Evolutionary conservation across 2,797 vertebrate species (phyloP), one percentile per base, ranked within the genome.

Genomic region (Champsocephalus esox): DNA sequence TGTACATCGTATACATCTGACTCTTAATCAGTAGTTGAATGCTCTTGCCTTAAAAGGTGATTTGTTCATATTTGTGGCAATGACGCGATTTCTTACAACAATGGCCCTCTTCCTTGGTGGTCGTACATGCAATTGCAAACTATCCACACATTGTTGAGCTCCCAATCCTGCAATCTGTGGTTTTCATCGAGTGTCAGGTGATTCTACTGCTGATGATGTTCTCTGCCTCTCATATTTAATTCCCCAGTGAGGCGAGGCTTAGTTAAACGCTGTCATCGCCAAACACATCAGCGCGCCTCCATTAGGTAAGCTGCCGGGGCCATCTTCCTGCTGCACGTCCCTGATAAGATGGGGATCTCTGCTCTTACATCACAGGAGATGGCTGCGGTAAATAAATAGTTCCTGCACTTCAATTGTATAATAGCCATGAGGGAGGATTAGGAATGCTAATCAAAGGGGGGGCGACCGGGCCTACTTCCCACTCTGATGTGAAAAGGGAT

Each of bases 281-380:
- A 38, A 88, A 80, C 82, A 77, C 86, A 88, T 91, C 90, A 90
- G 84, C 63, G 9, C 3, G 44, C 81, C 61, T 84, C 84, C 88
- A 90, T 92, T 90, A 89, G 86, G 72, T 80, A 73, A 82, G 83
- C 83, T 85, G 61, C 46, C 28, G 65, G 80, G 81, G 82, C 74
- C 77, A 82, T 80, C 85, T 89, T 89, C 89, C 92, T 89, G 85
- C 91, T 91, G 89, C 85, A 74, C 5, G 4, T 61, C 24, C 55
- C 86, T 73, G 91, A 93, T 92, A 92, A 93, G 91, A 92, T 89
- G 73, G 3, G 12, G 65, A 90, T 92, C 87, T 82, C 70, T 74
- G 73, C 46, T 52, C 70, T 85, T 80, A 52, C 66, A 81, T 85
- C 71, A 79, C 70, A 87, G 87, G 84, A 91, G 82, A 88, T 77